These are phyloP conservation scores for Podabrus alpinus DNA, from an alignment of 2,888 invertebrate genomes.

Conservation along the genomic window DNA sequence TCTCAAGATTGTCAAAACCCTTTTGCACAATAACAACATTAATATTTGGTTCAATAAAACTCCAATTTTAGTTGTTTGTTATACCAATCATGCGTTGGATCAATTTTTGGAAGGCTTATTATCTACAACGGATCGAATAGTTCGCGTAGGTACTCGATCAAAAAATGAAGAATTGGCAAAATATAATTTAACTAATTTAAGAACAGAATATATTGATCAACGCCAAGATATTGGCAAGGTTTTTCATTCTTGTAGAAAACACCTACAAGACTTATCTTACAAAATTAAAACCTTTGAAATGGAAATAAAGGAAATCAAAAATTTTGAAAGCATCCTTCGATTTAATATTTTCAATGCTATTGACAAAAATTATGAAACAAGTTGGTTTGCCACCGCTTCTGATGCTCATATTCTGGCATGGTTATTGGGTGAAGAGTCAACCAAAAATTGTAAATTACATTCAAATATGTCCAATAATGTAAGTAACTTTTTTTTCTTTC, in stretches of 20 bases:
- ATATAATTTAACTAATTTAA: conserved; percentile 57
- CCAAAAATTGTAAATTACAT: too few relatives aligned
- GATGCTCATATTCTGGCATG: too few relatives aligned
- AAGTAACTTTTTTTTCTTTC: too few relatives aligned
- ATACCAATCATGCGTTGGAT: conserved; percentile 86
- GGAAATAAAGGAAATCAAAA: conserved; percentile 21
- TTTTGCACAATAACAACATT: conserved; percentile 61
- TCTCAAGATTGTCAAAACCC: conserved; percentile 69
- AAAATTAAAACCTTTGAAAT: background rate
- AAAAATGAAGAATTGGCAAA: conserved; percentile 61
- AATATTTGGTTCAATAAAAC: conserved; percentile 52
- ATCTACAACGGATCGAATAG: conserved; percentile 61
- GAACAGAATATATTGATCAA: background rate
- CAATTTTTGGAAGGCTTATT: conserved; percentile 78
- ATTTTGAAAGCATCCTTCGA: too few relatives aligned
- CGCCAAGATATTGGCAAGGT: background rate
- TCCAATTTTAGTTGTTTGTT: conserved; percentile 78
- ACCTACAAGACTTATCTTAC: background rate
- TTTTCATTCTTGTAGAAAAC: background rate
- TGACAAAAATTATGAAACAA: too few relatives aligned
- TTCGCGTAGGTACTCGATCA: conserved; percentile 73
- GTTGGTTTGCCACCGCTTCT: too few relatives aligned
- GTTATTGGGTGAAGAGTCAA: too few relatives aligned
- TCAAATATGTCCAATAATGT: too few relatives aligned
- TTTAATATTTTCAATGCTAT: too few relatives aligned